Percentiles rank a stretch among this genome's conserved stretches.
phyloP scores from a whole-genome alignment of 2,113 vertebrate genomes.

The Motacilla alba region DNA sequence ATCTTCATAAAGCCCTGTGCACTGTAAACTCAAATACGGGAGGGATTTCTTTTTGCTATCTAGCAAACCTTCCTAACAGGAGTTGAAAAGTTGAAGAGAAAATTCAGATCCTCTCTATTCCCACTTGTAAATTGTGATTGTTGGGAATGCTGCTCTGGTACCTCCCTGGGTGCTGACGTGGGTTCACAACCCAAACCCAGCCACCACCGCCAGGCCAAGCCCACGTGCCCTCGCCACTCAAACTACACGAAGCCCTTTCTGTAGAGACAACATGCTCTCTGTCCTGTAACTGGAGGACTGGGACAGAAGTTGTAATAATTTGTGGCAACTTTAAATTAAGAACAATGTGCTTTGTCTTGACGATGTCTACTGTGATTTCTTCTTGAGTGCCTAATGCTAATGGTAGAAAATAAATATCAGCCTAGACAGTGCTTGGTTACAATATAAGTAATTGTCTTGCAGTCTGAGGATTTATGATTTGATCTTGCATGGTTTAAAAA shows the following conservation, averaged over 20 bases:
- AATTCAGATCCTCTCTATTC: not conserved
- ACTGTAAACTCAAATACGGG: not conserved
- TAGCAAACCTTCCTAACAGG: not conserved
- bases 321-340: not conserved
- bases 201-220: not conserved
- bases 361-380: not conserved
- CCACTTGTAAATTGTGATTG: rapidly evolving
- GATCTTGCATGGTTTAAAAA: not conserved
- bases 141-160: not conserved
- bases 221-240: not conserved
- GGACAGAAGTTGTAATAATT: not conserved
- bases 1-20: not conserved
- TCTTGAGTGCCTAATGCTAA: not conserved
- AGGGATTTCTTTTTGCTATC: not conserved
- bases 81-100: not conserved
- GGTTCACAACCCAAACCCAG: not conserved
- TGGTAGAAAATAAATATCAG: not conserved
- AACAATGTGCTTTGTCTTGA: not conserved
- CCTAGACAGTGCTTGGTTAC: not conserved
- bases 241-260: not conserved
- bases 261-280: not conserved
- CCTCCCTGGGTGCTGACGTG: not conserved
- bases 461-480: not conserved
- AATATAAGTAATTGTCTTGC: not conserved
- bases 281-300: not conserved